Percentiles rank a stretch among this genome's conserved stretches.
These are phyloP conservation scores for Pseudopleuronectes americanus DNA, from an alignment of 2,797 vertebrate genomes.

Conservation along the genomic window DNA sequence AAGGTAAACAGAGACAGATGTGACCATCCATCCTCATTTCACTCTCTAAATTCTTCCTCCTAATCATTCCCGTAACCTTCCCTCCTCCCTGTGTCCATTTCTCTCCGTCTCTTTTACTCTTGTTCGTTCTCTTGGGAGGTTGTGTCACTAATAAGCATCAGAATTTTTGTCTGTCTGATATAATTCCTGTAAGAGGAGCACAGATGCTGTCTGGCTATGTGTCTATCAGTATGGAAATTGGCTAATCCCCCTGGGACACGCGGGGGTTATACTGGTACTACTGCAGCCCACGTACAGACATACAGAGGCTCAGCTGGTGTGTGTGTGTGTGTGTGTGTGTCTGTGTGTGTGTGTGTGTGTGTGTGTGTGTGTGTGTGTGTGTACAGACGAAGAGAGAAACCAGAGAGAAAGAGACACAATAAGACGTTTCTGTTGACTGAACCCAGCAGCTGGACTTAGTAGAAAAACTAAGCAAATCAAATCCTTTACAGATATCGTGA, in stretches of 20 bases:
- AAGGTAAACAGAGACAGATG: slow-evolving; percentile 60
- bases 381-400: neutral
- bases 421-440: no score
- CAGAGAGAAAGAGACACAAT: no score
- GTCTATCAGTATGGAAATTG: slow-evolving; percentile 75
- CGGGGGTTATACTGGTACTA: slow-evolving; percentile 46
- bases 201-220: slow-evolving; percentile 61
- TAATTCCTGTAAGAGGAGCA: slow-evolving; percentile 52
- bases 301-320: slow-evolving; percentile 50
- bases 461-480: neutral
- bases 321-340: neutral
- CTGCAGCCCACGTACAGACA: slow-evolving; percentile 33
- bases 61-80: slow-evolving; percentile 6
- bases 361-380: neutral
- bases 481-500: neutral
- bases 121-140: slow-evolving; percentile 40
- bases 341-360: neutral
- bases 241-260: slow-evolving; percentile 34
- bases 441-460: no score
- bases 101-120: neutral
- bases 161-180: slow-evolving; percentile 59
- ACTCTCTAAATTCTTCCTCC: slow-evolving; percentile 17
- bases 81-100: neutral
- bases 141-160: slow-evolving; percentile 55
- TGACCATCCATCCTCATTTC: slow-evolving; percentile 53